Evolutionary conservation across 2,797 vertebrate genomes (phyloP).

Genomic region (Microctenopoma lineatum): DNA sequence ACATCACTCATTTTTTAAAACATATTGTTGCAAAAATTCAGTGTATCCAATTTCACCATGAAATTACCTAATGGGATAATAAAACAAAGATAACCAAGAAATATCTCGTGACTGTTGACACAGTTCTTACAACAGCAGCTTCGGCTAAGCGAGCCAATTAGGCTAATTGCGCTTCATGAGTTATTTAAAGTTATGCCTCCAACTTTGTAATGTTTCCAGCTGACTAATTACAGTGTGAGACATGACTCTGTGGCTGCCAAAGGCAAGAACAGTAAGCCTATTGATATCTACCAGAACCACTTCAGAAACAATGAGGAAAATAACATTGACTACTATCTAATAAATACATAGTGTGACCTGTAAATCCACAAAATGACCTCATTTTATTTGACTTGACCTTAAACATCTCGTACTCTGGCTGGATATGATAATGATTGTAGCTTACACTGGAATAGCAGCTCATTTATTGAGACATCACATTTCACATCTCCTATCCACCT

Average conservation of each 20-base stretch:
- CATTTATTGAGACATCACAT: background rate
- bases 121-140: background rate
- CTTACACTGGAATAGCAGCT: no score
- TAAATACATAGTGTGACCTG: no score
- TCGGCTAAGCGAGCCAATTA: background rate
- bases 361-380: no score
- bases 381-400: no score
- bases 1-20: background rate
- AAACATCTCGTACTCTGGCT: no score
- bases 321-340: no score
- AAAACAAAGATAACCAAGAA: background rate
- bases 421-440: no score
- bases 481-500: conserved; percentile 1
- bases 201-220: background rate
- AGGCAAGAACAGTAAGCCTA: no score
- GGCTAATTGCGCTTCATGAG: background rate
- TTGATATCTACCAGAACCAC: no score
- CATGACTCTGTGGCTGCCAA: background rate
- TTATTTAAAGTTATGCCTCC: background rate
- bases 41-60: background rate
- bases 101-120: background rate
- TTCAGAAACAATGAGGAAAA: no score
- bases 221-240: background rate
- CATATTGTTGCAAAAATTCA: background rate
- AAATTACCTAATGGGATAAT: background rate